Base-by-base conservation (phyloP, 2,113 vertebrate species). In the Capreolus pygargus region DNA sequence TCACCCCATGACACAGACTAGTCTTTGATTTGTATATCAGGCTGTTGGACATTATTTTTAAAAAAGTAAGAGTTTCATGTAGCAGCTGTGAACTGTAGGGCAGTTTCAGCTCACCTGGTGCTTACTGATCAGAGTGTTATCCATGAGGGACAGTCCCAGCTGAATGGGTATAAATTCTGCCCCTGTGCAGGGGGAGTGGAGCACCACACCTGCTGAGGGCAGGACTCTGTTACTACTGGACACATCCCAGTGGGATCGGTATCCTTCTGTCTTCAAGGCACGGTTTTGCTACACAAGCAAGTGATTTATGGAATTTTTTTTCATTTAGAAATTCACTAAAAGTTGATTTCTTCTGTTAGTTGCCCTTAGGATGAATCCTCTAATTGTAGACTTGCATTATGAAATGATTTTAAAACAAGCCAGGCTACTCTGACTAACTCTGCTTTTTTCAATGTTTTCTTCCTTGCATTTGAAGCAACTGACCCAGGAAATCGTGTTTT, bases 281-380 rank as follows among this genome's bases (percentile, higher is more conserved):
- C 52, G 19, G 27, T 92, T 87, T 60, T 82, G 45, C 60, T n/a
- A 6, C 6, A 52, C 14, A 19, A 3, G 4, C 1, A 16, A 88
- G 57, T 79, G n/a, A 33, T 92, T 82, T 33, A 36, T 19, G 33
- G 5, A 82, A 67, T 50, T 23, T 33, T 78, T 64, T 47, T 61
- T 13, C 45, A 2, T 12, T 76, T 33, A 86, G 36, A 87, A 74
- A 79, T 76, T 88, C 58, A 92, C 55, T 16, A 54, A 92, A 91
- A 85, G 89, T 89, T 86, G 33, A 81, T 91, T 52, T 95, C n/a
- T 89, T 90, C 8, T 1, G 7, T 85, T 28, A 25, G 28, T 52
- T 95, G 33, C 55, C 91, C 87, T 87, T 95, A 82, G 39, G 88
- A 95, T 33, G 81, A 55, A 13, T 90, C 84, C 30, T 86, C 13